These are phyloP conservation scores for Augochlorella aurata DNA, from an alignment of 2,888 invertebrate species.

Conservation along the genomic window DNA sequence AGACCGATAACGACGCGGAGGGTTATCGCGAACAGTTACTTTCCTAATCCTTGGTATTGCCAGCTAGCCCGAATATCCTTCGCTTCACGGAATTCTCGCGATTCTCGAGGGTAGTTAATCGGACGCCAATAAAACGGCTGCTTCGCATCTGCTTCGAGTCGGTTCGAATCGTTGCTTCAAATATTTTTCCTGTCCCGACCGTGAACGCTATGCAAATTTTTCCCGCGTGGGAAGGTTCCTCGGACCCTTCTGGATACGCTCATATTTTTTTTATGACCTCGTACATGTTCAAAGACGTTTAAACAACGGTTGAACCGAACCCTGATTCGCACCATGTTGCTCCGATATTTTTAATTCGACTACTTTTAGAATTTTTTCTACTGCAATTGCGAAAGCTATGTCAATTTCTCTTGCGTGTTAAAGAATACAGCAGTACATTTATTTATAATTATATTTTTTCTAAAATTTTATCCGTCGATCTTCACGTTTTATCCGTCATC, in stretches of 20 bases:
- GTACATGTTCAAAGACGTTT: no score
- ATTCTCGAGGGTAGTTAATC: constrained; percentile 29
- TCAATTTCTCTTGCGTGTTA: background rate
- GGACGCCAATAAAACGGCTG: constrained; percentile 25
- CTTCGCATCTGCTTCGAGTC: constrained; percentile 20
- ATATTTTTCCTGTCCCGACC: background rate
- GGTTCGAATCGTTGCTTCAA: constrained; percentile 13
- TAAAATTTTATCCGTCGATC: no score
- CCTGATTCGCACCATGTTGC: no score
- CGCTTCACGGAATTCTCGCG: background rate
- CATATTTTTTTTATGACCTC: no score
- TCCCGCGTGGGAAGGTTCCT: background rate
- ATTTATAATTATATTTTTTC: no score
- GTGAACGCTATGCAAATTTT: background rate
- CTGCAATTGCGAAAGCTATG: background rate
- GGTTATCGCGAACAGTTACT: constrained; percentile 7
- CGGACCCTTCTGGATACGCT: no score
- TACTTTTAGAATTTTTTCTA: background rate
- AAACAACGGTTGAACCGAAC: no score
- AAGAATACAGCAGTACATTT: no score
- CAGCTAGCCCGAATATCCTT: background rate
- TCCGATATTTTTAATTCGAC: no score
- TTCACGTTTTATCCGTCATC: no score
- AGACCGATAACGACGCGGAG: constrained; percentile 18
- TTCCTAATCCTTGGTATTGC: constrained; percentile 7